Conservation (phyloP, 2,797 vertebrate species). For the Sebastes minor region DNA sequence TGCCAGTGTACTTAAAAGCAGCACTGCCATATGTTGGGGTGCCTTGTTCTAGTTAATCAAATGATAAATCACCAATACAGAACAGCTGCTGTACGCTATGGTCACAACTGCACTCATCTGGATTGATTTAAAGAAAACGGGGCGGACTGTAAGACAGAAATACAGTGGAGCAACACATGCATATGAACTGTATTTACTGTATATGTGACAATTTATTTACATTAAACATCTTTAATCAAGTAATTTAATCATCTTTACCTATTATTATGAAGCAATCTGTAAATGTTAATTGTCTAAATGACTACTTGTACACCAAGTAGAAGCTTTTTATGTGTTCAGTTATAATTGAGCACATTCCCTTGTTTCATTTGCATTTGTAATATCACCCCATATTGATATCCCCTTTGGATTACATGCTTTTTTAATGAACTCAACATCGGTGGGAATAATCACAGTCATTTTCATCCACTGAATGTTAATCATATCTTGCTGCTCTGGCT, state of each 20-base stretch:
- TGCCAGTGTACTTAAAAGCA: constrained; percentile 52
- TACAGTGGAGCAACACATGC: not conserved
- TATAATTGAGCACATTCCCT: constrained; percentile 32
- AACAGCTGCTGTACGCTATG: constrained; percentile 44
- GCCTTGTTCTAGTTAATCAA: constrained; percentile 73
- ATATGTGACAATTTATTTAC: not conserved
- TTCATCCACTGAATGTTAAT: constrained; percentile 67
- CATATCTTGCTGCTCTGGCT: constrained; percentile 54
- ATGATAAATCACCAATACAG: constrained; percentile 53
- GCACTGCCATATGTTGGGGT: constrained; percentile 71
- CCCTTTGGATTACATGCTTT: constrained; percentile 61
- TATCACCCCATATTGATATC: constrained; percentile 52
- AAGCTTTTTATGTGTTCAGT: constrained; percentile 17
- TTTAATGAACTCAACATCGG: constrained; percentile 67
- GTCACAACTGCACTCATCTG: constrained; percentile 35
- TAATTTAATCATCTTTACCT: not conserved
- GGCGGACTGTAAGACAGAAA: not conserved
- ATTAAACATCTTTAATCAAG: not conserved
- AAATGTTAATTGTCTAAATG: constrained; percentile 32
- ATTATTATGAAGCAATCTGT: not conserved
- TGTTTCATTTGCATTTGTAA: constrained; percentile 57
- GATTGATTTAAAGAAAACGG: constrained; percentile 32
- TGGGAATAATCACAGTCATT: constrained; percentile 68
- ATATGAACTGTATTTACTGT: not conserved
- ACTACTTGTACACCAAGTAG: not conserved